Conservation (phyloP, 1,140 invertebrate species). For the Coptotermes formosanus region DNA sequence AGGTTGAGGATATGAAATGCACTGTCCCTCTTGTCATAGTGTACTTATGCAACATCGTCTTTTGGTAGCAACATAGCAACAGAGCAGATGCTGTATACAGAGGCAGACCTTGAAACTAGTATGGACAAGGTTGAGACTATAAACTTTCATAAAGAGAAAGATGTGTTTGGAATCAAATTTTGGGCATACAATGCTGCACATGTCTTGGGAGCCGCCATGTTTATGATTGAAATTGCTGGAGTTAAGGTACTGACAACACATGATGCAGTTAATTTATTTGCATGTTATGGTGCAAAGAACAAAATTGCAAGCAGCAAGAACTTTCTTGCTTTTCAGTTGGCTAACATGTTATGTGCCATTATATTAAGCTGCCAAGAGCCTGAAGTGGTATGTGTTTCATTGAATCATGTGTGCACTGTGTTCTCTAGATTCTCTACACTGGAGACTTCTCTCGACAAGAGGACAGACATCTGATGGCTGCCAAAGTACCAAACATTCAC, state of each 20-base stretch:
- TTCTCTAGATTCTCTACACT: slow-evolving; percentile 84
- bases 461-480: slow-evolving; percentile 98
- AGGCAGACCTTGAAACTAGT: slow-evolving; percentile 92
- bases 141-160: slow-evolving; percentile 98
- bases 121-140: slow-evolving; percentile 99
- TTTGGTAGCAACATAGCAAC: slow-evolving; percentile 86
- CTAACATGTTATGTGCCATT: background rate
- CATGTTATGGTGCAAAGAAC: too few relatives aligned
- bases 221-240: slow-evolving; percentile 99
- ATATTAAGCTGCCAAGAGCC: background rate
- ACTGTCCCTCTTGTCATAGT: too few relatives aligned
- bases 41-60: slow-evolving; percentile 23
- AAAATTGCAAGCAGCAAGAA: too few relatives aligned
- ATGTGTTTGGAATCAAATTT: slow-evolving; percentile 94
- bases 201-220: slow-evolving; percentile 99
- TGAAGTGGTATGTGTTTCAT: background rate
- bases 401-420: slow-evolving; percentile 25
- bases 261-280: background rate
- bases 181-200: slow-evolving; percentile 99
- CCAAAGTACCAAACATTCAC: slow-evolving; percentile 93
- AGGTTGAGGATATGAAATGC: too few relatives aligned
- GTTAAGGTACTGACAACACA: slow-evolving; percentile 65
- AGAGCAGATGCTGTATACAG: slow-evolving; percentile 97
- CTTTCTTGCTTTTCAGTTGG: background rate
- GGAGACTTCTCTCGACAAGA: slow-evolving; percentile 99